phyloP scores from a whole-genome alignment of 2,113 vertebrate species.

The Glaucidium brasilianum region DNA sequence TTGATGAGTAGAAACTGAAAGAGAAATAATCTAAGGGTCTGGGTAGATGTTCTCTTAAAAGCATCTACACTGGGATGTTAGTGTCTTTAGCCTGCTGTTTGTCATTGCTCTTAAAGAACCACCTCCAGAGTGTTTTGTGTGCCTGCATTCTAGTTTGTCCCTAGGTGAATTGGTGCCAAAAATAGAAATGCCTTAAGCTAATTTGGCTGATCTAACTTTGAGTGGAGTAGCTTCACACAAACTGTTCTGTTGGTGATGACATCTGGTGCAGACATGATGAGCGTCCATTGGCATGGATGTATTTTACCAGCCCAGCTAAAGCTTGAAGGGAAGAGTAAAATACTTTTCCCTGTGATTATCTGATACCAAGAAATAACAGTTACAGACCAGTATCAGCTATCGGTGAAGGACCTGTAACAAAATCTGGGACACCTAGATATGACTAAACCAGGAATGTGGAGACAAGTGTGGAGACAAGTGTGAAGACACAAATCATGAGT shows the following conservation, averaged over 20 bases:
- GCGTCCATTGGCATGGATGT: not conserved
- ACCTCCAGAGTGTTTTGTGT: not conserved
- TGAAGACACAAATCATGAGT: not conserved
- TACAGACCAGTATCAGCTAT: not conserved
- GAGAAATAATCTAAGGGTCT: not conserved
- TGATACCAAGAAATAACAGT: not conserved
- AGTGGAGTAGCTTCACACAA: not conserved
- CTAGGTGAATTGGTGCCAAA: not conserved
- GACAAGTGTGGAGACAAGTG: not conserved
- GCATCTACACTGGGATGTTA: not conserved
- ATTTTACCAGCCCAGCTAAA: not conserved
- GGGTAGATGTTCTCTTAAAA: not conserved
- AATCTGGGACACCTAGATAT: not conserved
- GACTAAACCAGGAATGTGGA: not conserved
- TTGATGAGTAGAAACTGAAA: not conserved
- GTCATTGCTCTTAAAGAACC: not conserved
- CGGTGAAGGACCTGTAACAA: not conserved
- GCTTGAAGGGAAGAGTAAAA: not conserved
- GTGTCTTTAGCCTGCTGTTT: not conserved
- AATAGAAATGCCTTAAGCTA: not conserved
- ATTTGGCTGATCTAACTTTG: not conserved
- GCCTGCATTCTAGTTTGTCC: not conserved
- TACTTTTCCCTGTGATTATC: not conserved
- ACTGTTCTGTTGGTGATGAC: not conserved
- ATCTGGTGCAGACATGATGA: not conserved